phyloP scores from a whole-genome alignment of 1,140 invertebrate species.

The Antheraea mylitta region DNA sequence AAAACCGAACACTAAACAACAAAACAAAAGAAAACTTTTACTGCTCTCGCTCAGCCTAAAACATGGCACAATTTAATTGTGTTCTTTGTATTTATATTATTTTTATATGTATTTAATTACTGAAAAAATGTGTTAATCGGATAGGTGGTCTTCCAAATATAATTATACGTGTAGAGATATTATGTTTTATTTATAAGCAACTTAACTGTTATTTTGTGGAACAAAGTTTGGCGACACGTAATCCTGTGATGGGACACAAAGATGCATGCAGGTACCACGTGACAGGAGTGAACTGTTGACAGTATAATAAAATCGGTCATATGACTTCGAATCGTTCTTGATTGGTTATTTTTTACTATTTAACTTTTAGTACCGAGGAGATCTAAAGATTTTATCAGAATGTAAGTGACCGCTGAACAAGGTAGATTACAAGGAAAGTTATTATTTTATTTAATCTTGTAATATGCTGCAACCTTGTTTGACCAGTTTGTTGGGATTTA shows the following conservation, averaged over 20 bases:
- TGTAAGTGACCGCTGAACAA: neutral
- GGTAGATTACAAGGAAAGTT: neutral
- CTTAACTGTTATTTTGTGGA: no score
- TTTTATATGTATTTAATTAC: no score
- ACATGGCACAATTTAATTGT: no score
- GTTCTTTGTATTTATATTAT: no score
- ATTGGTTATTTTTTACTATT: constrained; percentile 5
- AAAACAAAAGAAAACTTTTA: no score
- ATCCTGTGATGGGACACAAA: neutral
- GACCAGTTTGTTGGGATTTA: neutral
- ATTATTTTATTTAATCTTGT: neutral
- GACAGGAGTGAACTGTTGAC: neutral
- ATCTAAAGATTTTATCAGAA: constrained; percentile 4
- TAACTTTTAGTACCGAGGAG: constrained; percentile 6
- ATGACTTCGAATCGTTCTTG: constrained; percentile 7
- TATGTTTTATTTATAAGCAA: neutral
- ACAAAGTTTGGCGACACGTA: no score
- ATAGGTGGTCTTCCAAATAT: no score
- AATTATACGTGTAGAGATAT: neutral
- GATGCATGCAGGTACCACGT: neutral
- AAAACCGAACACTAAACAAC: no score
- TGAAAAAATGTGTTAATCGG: no score
- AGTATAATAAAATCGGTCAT: constrained; percentile 11
- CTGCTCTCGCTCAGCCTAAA: no score
- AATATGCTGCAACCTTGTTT: neutral